phyloP scores from a whole-genome alignment of 1,140 invertebrate species.

The Scaptodrosophila lebanonensis region DNA sequence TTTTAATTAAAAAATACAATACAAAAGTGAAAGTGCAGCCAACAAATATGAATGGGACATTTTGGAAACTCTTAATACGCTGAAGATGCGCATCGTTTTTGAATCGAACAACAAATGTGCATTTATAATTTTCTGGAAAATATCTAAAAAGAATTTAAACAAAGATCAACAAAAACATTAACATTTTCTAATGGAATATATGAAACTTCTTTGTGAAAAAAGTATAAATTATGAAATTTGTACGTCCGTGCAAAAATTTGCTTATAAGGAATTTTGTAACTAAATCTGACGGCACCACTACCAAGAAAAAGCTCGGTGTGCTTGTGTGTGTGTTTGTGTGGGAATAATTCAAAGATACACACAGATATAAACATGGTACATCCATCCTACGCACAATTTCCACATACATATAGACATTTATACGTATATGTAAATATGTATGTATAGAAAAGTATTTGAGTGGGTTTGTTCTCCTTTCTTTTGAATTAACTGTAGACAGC shows the following conservation, averaged over 20 bases:
- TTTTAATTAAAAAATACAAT: slow-evolving; percentile 1
- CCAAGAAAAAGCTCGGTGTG: slow-evolving; percentile 2
- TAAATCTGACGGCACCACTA: slow-evolving; percentile 59
- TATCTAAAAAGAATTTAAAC: slow-evolving; percentile 7
- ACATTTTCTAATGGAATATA: no score
- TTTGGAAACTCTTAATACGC: slow-evolving; percentile 15
- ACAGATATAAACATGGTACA: slow-evolving; percentile 35
- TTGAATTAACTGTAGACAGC: slow-evolving; percentile 74
- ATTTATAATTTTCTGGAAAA: no score
- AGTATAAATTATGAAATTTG: slow-evolving; percentile 40
- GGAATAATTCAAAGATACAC: slow-evolving; percentile 36
- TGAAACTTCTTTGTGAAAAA: no score
- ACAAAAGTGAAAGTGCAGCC: slow-evolving; percentile 21
- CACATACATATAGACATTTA: slow-evolving; percentile 21
- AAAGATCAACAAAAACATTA: slow-evolving; percentile 10
- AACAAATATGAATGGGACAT: slow-evolving; percentile 5
- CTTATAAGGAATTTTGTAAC: slow-evolving; percentile 77
- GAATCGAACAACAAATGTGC: no score
- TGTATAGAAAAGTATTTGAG: slow-evolving; percentile 22
- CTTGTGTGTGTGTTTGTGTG: slow-evolving; percentile 17
- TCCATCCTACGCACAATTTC: slow-evolving; percentile 71
- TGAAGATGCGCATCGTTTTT: no score
- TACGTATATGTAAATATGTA: slow-evolving; percentile 18
- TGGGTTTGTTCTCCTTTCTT: slow-evolving; percentile 30
- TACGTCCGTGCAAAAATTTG: slow-evolving; percentile 46